Base-by-base conservation (phyloP, 2,113 vertebrate genomes). In the Gymnogyps californianus region DNA sequence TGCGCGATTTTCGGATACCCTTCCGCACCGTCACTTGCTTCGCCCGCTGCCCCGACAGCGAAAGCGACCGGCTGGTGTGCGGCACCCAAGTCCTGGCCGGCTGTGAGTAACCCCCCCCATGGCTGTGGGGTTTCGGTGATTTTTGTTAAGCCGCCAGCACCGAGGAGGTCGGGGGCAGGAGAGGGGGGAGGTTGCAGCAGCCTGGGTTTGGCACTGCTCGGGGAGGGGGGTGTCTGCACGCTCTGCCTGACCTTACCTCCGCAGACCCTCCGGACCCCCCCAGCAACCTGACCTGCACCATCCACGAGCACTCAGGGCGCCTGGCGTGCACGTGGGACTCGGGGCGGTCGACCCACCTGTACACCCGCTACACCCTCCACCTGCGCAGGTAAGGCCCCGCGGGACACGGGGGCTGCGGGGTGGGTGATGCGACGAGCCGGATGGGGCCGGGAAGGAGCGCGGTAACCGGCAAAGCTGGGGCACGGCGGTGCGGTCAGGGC, bases 241-340 rank as follows among this genome's bases (percentile, higher is more conserved):
- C 20, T 31, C 16, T 47, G 13, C n/a, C 57, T 6, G 9, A 26
- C n/a, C 18, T 65, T 5, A 38, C 22, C 89, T 21, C 93, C 76
- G 1, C 95, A 98, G 98, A 98, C 78, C 96, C 98, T 4, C 98
- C 98, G 1, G 98, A 98, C 8, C 57, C 59, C 7, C 98, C 98
- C 11, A 29, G 83, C 11, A 96, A 98, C 74, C 57, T 98, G 83
- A 93, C 82, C 47, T 98, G 98, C 64, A 26, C 85, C 79, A 96
- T 97, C 93, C 47, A 52, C 3, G 98, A 98, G 88, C 26, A 51
- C 59, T 98, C 97, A 2, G 79, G 22, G 83, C 44, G 13, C 57
- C 74, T 98, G 98, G 52, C 1, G 1, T 98, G 98, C 36, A 42
- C 19, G 9, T 98, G 98, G 98, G 58, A 97, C 0, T 1, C 5